Conservation (phyloP, 2,113 vertebrate species). For the Anguilla japonica region DNA sequence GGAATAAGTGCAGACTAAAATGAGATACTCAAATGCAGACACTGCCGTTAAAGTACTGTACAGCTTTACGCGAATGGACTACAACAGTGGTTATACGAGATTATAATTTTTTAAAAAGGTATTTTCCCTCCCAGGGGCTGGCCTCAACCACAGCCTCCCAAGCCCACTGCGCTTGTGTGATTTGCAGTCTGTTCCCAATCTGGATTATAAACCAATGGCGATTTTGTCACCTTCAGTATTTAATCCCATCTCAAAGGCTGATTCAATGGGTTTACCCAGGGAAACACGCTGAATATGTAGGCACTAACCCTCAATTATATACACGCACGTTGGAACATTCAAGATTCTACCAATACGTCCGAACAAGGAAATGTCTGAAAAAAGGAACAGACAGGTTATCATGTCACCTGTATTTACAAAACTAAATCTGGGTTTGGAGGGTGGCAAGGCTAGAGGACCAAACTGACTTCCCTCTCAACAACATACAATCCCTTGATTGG, state of each 20-base stretch:
- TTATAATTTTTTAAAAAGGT: not conserved
- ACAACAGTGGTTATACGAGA: not conserved
- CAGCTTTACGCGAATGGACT: slow-evolving; percentile 15
- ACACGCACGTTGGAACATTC: slow-evolving; percentile 11
- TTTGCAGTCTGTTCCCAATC: not conserved
- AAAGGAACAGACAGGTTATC: not conserved
- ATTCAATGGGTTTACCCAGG: not conserved
- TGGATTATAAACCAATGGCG: not conserved
- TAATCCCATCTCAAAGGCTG: not conserved
- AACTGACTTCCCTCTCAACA: not conserved
- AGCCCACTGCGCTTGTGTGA: not conserved
- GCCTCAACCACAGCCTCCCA: not conserved
- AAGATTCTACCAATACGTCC: not conserved
- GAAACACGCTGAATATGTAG: not conserved
- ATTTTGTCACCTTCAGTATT: not conserved
- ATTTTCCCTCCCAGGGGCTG: not conserved
- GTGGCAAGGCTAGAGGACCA: not conserved
- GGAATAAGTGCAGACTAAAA: not conserved
- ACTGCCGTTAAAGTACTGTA: not conserved
- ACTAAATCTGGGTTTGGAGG: not conserved
- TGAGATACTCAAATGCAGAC: not conserved
- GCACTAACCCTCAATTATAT: slow-evolving; percentile 11
- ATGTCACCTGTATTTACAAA: not conserved
- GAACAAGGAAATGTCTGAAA: not conserved
- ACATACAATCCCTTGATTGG: not conserved